Percentiles rank a stretch among this genome's conserved stretches.
phyloP scores from a whole-genome alignment of 2,797 vertebrate genomes.

The Cheirogaleus major region DNA sequence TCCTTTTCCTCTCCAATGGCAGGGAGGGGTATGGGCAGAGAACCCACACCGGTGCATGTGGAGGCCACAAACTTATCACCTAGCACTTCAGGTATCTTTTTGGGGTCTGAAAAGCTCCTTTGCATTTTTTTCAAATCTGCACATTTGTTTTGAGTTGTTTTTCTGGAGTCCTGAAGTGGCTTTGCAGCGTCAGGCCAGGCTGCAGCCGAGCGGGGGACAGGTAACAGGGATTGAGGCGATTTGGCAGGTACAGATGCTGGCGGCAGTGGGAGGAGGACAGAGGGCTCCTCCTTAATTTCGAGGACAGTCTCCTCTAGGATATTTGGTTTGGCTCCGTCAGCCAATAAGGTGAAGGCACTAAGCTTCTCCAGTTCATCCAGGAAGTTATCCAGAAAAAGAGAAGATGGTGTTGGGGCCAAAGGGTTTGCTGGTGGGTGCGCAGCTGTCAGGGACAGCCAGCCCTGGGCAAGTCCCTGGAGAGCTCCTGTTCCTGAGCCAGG shows the following conservation, averaged over 20 bases:
- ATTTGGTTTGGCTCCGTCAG: constrained; percentile 65
- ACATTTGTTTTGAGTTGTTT: constrained; percentile 58
- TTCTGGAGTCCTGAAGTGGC: constrained; percentile 37
- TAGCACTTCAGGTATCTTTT: constrained; percentile 41
- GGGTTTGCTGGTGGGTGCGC: constrained; percentile 79
- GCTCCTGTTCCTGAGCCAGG: constrained; percentile 83
- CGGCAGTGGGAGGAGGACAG: constrained; percentile 77
- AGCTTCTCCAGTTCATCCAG: constrained; percentile 84
- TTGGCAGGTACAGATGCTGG: constrained; percentile 76
- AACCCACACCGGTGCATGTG: constrained; percentile 61
- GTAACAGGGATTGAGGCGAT: constrained; percentile 75
- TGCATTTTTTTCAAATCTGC: constrained; percentile 62
- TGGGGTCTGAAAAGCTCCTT: constrained; percentile 47
- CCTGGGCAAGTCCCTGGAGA: constrained; percentile 85
- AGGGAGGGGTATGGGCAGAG: constrained; percentile 57
- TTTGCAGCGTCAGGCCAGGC: constrained; percentile 53
- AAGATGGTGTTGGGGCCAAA: constrained; percentile 84
- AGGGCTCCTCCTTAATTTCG: constrained; percentile 80
- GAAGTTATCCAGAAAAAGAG: constrained; percentile 86
- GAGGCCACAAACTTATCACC: constrained; percentile 70
- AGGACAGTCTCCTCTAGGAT: constrained; percentile 64
- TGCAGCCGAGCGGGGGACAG: constrained; percentile 67
- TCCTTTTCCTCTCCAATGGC: constrained; percentile 84
- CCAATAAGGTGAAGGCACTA: constrained; percentile 75
- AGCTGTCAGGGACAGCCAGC: constrained; percentile 89